Base-by-base conservation (phyloP, 2,888 invertebrate species). In the Epirrita christyi region DNA sequence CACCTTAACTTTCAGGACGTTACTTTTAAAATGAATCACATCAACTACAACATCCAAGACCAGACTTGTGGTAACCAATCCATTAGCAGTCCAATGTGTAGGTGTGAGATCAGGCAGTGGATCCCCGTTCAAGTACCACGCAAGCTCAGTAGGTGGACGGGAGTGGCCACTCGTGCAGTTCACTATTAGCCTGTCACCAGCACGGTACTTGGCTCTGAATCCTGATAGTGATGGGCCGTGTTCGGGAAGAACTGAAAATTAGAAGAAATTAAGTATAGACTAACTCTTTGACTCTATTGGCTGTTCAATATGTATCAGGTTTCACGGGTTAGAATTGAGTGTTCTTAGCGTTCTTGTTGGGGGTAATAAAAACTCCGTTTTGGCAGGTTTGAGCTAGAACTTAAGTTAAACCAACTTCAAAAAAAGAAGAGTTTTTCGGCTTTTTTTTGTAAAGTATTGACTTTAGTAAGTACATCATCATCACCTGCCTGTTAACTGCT, bases 71-170 rank as follows among this genome's bases (percentile, higher is more conserved):
- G 95, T 95, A 83, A 95, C 94, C 68, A 96, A 89, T 21, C 94
- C 93, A 21, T 86, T 81, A 59, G 88, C 88, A 42, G 83, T 80
- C 51, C 83, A 80, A 52, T 81, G 74, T 5, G 55, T 77, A 1
- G 90, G 85, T 7, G 89, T 78, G 8, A 80, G 78, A 28, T 85
- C 75, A 51, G 93, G 90, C 42, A 93, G 93, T 73, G 94, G 95
- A 73, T 96, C 95, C 42, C 95, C 96, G 85, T 97, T 97, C 84
- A 97, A 95, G 92, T 95, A 95, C 97, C 97, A 97, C 67, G 94
- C 94, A 62, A 97, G 93, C 72, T 94, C 93, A 60, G 95, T 95
- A 5, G 96, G 94, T 6, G 96, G 96, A 73, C 94, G 94, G 40
- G 96, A 96, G 67, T 94, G 93, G 15, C 94, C 95, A 47, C 96